A percentile compares a stretch with the other conserved stretches of the same genome.
Conservation (phyloP, 2,113 vertebrate genomes). For the Eolophus roseicapilla region DNA sequence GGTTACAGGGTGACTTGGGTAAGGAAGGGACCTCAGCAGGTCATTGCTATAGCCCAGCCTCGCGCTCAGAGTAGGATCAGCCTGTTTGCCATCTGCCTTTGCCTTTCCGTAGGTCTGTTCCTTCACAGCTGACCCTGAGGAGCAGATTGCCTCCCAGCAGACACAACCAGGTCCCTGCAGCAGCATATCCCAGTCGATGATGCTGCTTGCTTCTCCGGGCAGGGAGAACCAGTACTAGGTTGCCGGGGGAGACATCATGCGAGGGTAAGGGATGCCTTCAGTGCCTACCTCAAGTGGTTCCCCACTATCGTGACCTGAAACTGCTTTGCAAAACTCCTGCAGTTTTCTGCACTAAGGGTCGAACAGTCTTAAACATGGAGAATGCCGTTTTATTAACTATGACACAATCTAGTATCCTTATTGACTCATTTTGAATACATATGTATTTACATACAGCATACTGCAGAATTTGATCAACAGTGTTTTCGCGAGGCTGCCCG, state of each 20-base stretch:
- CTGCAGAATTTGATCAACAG: not conserved
- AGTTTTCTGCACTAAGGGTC: not conserved
- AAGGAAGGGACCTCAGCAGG: not conserved
- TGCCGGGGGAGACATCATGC: fast-evolving
- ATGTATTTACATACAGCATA: not conserved
- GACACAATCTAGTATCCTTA: not conserved
- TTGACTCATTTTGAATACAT: not conserved
- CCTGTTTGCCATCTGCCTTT: not conserved
- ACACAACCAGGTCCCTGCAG: not conserved
- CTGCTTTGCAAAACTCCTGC: not conserved
- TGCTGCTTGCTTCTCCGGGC: not conserved
- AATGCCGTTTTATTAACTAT: not conserved
- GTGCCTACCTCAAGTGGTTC: fast-evolving
- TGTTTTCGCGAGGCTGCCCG: not conserved
- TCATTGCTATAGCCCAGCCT: not conserved
- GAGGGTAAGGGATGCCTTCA: not conserved
- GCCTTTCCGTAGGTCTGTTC: not conserved
- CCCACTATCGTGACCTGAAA: fast-evolving
- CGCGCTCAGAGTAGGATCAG: not conserved
- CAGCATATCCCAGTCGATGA: fast-evolving
- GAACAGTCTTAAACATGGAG: not conserved
- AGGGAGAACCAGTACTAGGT: fast-evolving
- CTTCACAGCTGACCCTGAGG: not conserved
- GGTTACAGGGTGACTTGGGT: not conserved
- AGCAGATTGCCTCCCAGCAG: not conserved